Percentiles rank a stretch among this genome's conserved stretches.
Conservation (phyloP, 2,113 vertebrate genomes). For the Phaethon lepturus region DNA sequence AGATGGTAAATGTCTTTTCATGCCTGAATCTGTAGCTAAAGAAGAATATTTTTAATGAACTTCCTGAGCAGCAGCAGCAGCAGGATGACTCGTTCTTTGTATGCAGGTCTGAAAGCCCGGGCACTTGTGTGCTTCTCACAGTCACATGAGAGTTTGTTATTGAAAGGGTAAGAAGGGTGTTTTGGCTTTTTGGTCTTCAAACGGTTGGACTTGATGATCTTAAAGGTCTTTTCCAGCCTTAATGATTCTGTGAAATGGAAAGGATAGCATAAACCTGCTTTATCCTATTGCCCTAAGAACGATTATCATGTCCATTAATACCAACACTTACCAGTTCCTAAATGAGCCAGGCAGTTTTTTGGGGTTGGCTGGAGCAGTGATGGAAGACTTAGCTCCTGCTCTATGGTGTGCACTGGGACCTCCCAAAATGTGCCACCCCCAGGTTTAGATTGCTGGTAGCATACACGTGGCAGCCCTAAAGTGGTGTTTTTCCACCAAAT, state of each 20-base stretch:
- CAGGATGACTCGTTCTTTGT: neutral
- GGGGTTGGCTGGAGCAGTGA: neutral
- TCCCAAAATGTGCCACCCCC: too few relatives aligned
- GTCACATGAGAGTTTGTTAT: neutral
- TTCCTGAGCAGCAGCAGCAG: neutral
- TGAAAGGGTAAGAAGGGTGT: neutral
- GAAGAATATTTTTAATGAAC: neutral
- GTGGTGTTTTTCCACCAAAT: neutral
- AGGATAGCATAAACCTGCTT: neutral
- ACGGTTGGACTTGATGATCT: too few relatives aligned
- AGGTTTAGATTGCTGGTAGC: neutral
- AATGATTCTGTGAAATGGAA: neutral
- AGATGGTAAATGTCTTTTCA: conserved; percentile 80
- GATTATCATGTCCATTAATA: neutral
- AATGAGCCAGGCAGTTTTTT: neutral
- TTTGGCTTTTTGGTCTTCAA: neutral
- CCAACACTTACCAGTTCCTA: neutral
- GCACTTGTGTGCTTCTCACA: neutral
- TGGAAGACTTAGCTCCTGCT: neutral
- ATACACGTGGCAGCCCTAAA: neutral
- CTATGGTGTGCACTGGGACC: rapidly evolving
- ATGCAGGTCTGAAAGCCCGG: neutral
- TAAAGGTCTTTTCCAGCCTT: too few relatives aligned
- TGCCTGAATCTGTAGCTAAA: neutral
- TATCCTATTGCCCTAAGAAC: neutral